phyloP scores from a whole-genome alignment of 2,797 vertebrate species.

The Sarcophilus harrisii region DNA sequence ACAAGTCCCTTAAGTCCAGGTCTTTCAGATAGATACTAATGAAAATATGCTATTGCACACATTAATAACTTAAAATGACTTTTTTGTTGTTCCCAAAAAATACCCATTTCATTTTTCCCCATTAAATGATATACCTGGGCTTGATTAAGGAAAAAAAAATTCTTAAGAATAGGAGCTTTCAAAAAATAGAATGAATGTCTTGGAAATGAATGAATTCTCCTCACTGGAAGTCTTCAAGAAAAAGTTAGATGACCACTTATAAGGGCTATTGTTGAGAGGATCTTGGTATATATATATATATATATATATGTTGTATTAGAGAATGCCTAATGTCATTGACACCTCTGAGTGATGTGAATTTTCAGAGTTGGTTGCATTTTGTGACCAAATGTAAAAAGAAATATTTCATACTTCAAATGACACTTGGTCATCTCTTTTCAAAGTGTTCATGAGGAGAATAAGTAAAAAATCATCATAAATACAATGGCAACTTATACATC shows the following conservation, averaged over 20 bases:
- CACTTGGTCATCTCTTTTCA: neutral
- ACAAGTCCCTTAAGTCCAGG: neutral
- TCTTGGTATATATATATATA: neutral
- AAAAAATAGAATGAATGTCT: neutral
- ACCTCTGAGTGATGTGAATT: neutral
- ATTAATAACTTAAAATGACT: neutral
- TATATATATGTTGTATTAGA: neutral
- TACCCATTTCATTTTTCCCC: neutral
- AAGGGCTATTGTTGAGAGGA: neutral
- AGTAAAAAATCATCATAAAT: neutral
- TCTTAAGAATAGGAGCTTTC: neutral
- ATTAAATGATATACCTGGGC: neutral
- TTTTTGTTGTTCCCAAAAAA: neutral
- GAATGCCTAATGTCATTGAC: neutral
- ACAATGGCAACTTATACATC: neutral
- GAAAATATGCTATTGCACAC: neutral
- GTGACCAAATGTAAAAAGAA: neutral
- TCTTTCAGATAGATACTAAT: neutral
- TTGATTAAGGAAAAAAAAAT: neutral
- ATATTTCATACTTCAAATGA: neutral
- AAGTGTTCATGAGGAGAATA: neutral
- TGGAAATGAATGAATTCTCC: neutral
- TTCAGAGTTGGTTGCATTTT: neutral
- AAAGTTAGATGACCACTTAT: neutral
- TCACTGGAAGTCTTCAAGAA: neutral